These are phyloP conservation scores for Rousettus leschenaultii DNA, from an alignment of 2,113 vertebrate species.

Conservation along the genomic window DNA sequence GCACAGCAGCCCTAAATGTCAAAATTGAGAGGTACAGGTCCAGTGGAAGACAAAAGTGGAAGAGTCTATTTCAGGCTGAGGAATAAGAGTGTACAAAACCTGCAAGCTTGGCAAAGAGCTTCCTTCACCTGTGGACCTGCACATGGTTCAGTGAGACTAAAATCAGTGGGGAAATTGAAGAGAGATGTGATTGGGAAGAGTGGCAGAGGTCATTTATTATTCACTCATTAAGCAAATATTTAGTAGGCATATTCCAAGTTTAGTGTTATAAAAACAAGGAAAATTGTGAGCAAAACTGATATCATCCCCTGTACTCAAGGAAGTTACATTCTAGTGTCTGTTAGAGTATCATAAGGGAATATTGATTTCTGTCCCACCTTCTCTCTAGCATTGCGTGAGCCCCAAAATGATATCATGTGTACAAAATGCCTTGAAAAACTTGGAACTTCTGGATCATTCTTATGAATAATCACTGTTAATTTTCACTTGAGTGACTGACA, in stretches of 20 bases:
- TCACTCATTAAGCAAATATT: neutral
- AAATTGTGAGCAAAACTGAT: neutral
- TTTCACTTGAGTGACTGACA: neutral
- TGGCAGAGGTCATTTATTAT: neutral
- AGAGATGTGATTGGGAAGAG: neutral
- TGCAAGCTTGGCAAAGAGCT: neutral
- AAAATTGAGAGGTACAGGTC: neutral
- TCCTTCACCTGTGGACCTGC: neutral
- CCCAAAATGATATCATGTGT: neutral
- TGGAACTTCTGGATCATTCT: neutral
- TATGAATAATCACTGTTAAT: neutral
- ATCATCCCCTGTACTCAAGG: neutral
- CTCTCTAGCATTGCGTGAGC: neutral
- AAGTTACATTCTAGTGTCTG: neutral
- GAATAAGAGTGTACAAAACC: neutral
- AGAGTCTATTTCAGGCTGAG: neutral
- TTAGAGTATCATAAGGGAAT: neutral
- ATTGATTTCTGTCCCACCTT: neutral
- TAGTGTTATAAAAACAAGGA: neutral
- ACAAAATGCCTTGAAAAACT: neutral
- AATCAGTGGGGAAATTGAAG: neutral
- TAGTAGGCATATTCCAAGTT: neutral
- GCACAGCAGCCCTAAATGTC: neutral
- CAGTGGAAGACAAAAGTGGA: neutral
- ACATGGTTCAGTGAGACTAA: neutral